These are phyloP conservation scores for Agelas oroides DNA, from an alignment of 37 sponge, comb jelly and placozoan genomes.

Conservation along the genomic window DNA sequence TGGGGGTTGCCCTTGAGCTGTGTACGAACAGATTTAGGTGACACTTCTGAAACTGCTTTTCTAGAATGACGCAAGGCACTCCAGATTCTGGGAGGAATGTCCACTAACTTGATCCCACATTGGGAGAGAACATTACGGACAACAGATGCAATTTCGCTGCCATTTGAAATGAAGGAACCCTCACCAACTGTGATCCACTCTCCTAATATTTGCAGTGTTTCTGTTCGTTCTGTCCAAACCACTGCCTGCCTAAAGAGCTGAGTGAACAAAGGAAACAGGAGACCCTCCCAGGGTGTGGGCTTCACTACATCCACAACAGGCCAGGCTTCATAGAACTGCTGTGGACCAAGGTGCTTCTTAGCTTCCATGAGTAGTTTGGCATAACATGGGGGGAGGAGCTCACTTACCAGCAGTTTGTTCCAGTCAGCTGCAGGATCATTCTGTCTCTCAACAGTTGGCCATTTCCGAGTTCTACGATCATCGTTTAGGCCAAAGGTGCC, in stretches of 20 bases:
- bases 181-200: constrained; percentile 15
- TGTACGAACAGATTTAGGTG: constrained; percentile 16
- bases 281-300: constrained; percentile 24
- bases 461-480: constrained; percentile 59
- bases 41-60: not conserved
- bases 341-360: not conserved
- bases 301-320: constrained; percentile 28
- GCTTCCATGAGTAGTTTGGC: constrained; percentile 30
- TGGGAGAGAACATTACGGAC: constrained; percentile 4
- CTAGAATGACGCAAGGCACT: not conserved
- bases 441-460: constrained; percentile 54
- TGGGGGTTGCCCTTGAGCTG: not conserved
- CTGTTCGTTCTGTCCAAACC: constrained; percentile 3
- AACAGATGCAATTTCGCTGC: not conserved
- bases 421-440: constrained; percentile 62
- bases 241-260: constrained; percentile 12
- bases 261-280: constrained; percentile 14
- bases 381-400: constrained; percentile 63
- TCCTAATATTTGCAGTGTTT: not conserved
- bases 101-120: constrained; percentile 44
- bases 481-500: constrained; percentile 73
- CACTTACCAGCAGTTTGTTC: constrained; percentile 57
- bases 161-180: constrained; percentile 20
- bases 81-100: constrained; percentile 10
- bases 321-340: constrained; percentile 46